phyloP scores from a whole-genome alignment of 1,140 invertebrate genomes.

The Helicorthomorpha holstii region DNA sequence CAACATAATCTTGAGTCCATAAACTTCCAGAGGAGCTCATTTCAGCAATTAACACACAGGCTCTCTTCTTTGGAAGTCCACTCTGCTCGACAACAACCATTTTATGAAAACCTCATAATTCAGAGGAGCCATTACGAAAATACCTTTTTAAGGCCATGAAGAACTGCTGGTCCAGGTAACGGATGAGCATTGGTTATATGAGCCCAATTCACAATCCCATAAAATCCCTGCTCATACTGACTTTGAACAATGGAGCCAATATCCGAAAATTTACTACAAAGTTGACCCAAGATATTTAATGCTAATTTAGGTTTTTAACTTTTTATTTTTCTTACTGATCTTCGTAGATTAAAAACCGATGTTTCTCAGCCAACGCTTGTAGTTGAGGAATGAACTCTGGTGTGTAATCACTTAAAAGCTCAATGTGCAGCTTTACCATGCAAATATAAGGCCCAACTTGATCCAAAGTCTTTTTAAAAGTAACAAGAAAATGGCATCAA shows the following conservation, averaged over 20 bases:
- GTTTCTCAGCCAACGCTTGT: conserved; percentile 44
- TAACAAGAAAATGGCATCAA: no score
- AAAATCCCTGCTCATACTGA: conserved; percentile 60
- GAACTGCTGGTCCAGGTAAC: conserved; percentile 60
- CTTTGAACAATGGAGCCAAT: conserved; percentile 80
- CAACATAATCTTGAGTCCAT: neutral
- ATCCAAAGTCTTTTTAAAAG: no score
- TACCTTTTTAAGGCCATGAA: conserved; percentile 49
- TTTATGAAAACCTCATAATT: neutral
- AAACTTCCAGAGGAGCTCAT: conserved; percentile 15
- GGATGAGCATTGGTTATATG: conserved; percentile 78
- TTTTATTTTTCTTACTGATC: conserved; percentile 40
- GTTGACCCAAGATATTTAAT: conserved; percentile 9
- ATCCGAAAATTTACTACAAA: conserved; percentile 75
- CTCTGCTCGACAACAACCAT: neutral
- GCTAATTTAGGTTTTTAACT: neutral
- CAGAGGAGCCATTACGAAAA: neutral
- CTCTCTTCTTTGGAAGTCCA: conserved; percentile 4
- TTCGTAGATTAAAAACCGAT: conserved; percentile 86
- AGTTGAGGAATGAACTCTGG: conserved; percentile 43
- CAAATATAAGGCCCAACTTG: conserved; percentile 71
- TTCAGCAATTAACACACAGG: conserved; percentile 21
- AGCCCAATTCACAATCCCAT: conserved; percentile 68
- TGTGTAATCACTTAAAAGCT: conserved; percentile 68
- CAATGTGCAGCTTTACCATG: conserved; percentile 75